phyloP scores from a whole-genome alignment of 2,113 vertebrate species.

The Embiotoca jacksoni region DNA sequence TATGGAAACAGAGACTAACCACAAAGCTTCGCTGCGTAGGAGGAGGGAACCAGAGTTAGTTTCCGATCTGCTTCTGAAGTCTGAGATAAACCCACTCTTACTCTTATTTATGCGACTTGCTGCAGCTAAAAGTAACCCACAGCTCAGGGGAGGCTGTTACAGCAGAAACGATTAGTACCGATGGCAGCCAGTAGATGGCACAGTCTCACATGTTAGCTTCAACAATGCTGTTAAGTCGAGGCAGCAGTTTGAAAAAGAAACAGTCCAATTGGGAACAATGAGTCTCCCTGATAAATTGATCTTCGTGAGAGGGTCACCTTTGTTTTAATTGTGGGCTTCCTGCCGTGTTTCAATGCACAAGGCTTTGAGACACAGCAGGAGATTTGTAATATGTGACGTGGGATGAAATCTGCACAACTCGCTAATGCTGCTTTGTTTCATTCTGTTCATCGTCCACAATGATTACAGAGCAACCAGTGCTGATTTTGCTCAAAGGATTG shows the following conservation, averaged over 20 bases:
- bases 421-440: not conserved
- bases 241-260: conserved; percentile 29
- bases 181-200: conserved; percentile 64
- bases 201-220: conserved; percentile 22
- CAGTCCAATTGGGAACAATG: conserved; percentile 31
- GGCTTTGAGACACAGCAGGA: conserved; percentile 26
- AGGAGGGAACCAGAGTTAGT: conserved; percentile 65
- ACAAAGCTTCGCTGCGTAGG: conserved; percentile 63
- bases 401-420: not conserved
- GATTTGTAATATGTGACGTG: conserved; percentile 4
- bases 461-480: not conserved
- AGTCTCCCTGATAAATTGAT: conserved; percentile 36
- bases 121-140: conserved; percentile 48
- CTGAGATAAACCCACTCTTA: conserved; percentile 57
- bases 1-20: conserved; percentile 67
- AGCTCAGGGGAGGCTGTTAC: conserved; percentile 16
- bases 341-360: conserved; percentile 7
- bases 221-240: conserved; percentile 18
- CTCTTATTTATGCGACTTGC: conserved; percentile 54
- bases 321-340: conserved; percentile 38
- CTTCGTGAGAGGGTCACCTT: conserved; percentile 57
- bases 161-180: conserved; percentile 18
- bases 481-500: not conserved
- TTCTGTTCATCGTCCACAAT: not conserved
- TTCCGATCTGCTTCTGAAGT: conserved; percentile 66